phyloP scores from a whole-genome alignment of 2,797 vertebrate species.

The Basileuterus tristriatus region DNA sequence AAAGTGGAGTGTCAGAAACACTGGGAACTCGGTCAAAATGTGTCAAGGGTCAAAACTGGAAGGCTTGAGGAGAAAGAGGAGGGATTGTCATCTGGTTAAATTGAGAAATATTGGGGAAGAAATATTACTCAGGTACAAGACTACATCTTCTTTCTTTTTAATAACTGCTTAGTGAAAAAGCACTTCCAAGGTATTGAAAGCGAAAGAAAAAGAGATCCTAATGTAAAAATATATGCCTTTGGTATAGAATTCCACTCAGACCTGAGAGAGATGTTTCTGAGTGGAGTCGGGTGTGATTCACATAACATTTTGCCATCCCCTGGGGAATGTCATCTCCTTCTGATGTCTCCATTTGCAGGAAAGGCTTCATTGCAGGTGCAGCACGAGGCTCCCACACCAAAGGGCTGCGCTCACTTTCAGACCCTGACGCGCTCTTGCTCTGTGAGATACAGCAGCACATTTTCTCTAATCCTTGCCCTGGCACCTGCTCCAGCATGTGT shows the following conservation, averaged over 20 bases:
- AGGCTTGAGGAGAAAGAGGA: neutral
- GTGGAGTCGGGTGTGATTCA: neutral
- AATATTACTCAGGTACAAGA: neutral
- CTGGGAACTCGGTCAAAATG: neutral
- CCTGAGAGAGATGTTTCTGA: conserved; percentile 44
- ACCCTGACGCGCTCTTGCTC: accelerated
- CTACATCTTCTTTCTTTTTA: conserved; percentile 17
- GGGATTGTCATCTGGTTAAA: neutral
- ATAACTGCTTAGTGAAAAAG: conserved; percentile 20
- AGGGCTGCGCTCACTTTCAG: neutral
- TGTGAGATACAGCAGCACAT: neutral
- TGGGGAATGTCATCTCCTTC: conserved; percentile 1
- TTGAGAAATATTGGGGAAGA: neutral
- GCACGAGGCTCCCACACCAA: neutral
- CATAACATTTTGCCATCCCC: conserved; percentile 42
- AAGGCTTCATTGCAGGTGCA: neutral
- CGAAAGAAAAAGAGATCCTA: conserved; percentile 10
- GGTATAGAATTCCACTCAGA: conserved; percentile 25
- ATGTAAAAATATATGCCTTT: conserved; percentile 26
- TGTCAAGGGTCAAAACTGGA: neutral
- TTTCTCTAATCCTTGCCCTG: neutral
- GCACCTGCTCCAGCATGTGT: neutral
- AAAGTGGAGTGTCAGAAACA: neutral
- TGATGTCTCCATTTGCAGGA: conserved; percentile 55
- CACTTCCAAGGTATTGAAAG: neutral